phyloP scores from a whole-genome alignment of 1,140 invertebrate species.

The Venustaconcha ellipsiformis region DNA sequence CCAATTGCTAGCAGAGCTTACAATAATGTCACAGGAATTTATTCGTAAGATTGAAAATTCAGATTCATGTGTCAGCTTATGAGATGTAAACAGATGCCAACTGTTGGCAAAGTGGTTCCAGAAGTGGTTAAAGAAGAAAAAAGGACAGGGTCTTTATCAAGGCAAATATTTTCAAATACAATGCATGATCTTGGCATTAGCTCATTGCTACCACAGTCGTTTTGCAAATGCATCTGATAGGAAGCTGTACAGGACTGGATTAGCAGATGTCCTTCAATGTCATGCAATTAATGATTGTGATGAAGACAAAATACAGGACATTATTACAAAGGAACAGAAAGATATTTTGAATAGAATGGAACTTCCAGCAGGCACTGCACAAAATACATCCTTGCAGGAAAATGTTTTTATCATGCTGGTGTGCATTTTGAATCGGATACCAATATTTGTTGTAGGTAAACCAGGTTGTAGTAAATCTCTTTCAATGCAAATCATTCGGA shows the following conservation, averaged over 20 bases:
- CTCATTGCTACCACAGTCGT: conserved; percentile 52
- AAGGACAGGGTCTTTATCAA: background rate
- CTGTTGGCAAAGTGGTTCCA: conserved; percentile 32
- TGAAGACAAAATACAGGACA: conserved; percentile 1
- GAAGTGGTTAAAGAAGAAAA: conserved; percentile 14
- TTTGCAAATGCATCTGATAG: conserved; percentile 26
- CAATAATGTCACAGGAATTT: conserved; percentile 33
- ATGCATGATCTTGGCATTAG: conserved; percentile 41
- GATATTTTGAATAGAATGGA: conserved; percentile 31
- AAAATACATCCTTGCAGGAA: conserved; percentile 53
- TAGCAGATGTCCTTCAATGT: conserved; percentile 23
- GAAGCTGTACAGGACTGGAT: conserved; percentile 24
- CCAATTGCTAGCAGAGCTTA: conserved; percentile 11
- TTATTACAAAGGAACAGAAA: conserved; percentile 28
- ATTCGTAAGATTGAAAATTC: conserved; percentile 17
- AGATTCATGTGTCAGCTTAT: conserved; percentile 33
- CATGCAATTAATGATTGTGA: background rate
- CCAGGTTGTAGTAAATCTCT: conserved; percentile 61
- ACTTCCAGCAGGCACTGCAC: conserved; percentile 30
- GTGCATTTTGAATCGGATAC: conserved; percentile 52
- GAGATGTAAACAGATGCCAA: conserved; percentile 36
- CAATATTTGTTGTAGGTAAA: conserved; percentile 60
- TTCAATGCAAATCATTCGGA: conserved; percentile 49
- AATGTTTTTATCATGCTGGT: conserved; percentile 60
- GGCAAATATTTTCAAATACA: background rate